A percentile compares a stretch with the other conserved stretches of the same genome.
phyloP scores from a whole-genome alignment of 2,888 invertebrate species.

The Rhagophthalmus giganteus region DNA sequence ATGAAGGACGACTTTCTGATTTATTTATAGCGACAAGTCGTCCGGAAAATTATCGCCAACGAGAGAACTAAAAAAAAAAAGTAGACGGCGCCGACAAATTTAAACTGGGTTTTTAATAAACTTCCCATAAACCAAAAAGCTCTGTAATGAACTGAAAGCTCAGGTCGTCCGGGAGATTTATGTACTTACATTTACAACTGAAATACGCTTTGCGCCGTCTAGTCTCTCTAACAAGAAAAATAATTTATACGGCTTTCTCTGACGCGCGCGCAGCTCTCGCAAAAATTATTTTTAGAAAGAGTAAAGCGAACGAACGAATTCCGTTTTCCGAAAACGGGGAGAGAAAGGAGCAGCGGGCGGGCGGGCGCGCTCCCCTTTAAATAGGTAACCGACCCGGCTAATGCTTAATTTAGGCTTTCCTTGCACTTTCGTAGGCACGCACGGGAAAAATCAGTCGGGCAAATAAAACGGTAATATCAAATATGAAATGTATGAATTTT shows the following conservation, averaged over 20 bases:
- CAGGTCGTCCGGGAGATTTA: slow-evolving; percentile 25
- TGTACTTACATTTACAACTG: slow-evolving; percentile 26
- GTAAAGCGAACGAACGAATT: too few relatives aligned
- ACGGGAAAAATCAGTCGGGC: not conserved
- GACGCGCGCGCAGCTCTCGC: too few relatives aligned
- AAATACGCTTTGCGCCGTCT: slow-evolving; percentile 19
- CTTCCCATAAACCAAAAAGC: slow-evolving; percentile 23
- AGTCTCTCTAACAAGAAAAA: slow-evolving; percentile 20
- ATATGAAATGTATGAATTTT: slow-evolving; percentile 18
- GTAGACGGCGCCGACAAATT: slow-evolving; percentile 18
- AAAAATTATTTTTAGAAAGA: too few relatives aligned
- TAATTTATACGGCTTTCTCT: slow-evolving; percentile 23
- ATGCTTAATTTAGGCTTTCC: too few relatives aligned
- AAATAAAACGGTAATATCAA: slow-evolving; percentile 12
- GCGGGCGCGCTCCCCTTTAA: too few relatives aligned
- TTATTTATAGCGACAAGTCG: slow-evolving; percentile 8
- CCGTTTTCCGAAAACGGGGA: too few relatives aligned
- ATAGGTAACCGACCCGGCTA: too few relatives aligned
- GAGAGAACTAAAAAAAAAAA: slow-evolving; percentile 6
- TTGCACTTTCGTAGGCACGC: too few relatives aligned
- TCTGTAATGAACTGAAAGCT: slow-evolving; percentile 26
- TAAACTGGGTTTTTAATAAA: slow-evolving; percentile 27
- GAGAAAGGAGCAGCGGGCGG: too few relatives aligned
- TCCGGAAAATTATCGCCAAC: slow-evolving; percentile 7
- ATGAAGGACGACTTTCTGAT: not conserved